Evolutionary conservation across 2,113 vertebrate species (phyloP).

Genomic region (Circaetus gallicus): DNA sequence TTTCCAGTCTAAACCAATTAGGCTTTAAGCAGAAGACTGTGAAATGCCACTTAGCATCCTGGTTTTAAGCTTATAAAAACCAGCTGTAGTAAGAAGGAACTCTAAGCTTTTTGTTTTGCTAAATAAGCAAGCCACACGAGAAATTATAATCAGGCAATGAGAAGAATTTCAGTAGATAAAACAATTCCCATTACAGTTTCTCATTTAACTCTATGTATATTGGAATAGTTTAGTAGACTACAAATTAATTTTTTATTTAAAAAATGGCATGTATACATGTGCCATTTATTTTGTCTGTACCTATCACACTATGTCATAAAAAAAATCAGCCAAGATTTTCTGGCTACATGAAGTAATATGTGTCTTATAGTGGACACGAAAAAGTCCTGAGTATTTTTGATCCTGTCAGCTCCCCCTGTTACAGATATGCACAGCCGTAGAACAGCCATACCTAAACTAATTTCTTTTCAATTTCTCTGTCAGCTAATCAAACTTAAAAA

Average conservation of each 20-base stretch:
- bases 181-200: background rate
- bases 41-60: slow-evolving; percentile 2
- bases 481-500: background rate
- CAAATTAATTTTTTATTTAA: background rate
- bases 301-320: background rate
- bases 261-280: background rate
- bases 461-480: background rate
- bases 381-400: background rate
- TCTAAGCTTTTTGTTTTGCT: background rate
- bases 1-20: background rate
- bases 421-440: background rate
- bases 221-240: background rate
- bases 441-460: background rate
- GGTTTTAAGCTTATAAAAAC: background rate
- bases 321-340: background rate
- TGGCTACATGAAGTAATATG: background rate
- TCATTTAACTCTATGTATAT: background rate
- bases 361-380: background rate
- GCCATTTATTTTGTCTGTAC: background rate
- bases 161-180: background rate
- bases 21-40: background rate
- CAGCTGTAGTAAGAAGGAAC: background rate
- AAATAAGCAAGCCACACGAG: background rate
- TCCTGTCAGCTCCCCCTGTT: background rate
- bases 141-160: background rate